Evolutionary conservation across 2,113 vertebrate genomes (phyloP).

Genomic region (Seriola quinqueradiata): DNA sequence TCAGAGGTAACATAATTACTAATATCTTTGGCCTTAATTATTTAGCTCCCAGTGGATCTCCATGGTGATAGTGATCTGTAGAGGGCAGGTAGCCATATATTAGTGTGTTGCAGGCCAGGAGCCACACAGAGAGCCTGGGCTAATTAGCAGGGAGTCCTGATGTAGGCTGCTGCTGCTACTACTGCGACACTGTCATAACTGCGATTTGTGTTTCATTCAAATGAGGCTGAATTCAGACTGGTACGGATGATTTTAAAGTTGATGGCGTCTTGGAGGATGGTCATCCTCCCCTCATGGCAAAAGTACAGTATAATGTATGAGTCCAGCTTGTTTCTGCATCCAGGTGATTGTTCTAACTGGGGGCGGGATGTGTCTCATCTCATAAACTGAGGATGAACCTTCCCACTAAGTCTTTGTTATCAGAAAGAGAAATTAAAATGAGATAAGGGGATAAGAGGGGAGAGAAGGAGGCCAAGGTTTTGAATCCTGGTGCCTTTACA

Average conservation of each 20-base stretch:
- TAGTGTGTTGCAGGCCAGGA: background rate
- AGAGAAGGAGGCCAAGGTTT: too few species aligned
- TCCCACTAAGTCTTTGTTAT: too few species aligned
- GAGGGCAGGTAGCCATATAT: background rate
- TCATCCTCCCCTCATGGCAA: background rate
- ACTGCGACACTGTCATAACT: background rate
- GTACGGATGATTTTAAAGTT: background rate
- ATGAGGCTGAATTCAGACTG: background rate
- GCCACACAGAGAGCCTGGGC: background rate
- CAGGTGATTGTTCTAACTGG: too few species aligned
- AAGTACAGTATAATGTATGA: background rate
- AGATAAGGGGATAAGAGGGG: too few species aligned
- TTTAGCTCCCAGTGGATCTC: background rate
- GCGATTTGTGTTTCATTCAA: background rate
- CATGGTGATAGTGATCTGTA: constrained; percentile 13
- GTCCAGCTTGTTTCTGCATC: too few species aligned
- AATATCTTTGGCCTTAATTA: background rate
- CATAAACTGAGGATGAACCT: too few species aligned
- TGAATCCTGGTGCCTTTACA: too few species aligned
- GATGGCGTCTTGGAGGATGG: background rate
- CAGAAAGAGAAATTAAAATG: too few species aligned
- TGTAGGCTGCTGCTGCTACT: background rate
- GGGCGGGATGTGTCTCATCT: too few species aligned
- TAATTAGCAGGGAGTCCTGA: background rate
- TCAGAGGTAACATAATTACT: background rate